These are phyloP conservation scores for Ciona savignyi DNA, from an alignment of 23 tunicate species.

Conservation along the genomic window DNA sequence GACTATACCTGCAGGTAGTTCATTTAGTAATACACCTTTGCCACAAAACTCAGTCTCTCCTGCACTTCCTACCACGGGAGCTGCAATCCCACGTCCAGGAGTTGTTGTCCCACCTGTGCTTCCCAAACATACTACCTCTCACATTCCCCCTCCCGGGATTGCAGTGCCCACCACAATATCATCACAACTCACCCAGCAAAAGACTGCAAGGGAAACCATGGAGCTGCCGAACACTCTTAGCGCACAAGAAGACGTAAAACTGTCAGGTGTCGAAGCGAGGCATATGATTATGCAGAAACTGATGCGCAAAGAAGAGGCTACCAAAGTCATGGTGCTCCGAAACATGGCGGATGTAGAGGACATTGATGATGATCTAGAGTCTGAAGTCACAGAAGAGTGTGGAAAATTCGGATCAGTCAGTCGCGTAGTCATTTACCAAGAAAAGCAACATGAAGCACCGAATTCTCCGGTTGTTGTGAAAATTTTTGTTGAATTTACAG, in stretches of 20 bases:
- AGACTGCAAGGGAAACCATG: slow-evolving; percentile 31
- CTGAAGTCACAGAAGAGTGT: slow-evolving; percentile 90
- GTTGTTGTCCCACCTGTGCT: background rate
- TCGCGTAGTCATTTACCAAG: slow-evolving; percentile 83
- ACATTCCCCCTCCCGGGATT: slow-evolving; percentile 51
- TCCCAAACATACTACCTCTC: background rate
- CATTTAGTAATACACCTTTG: slow-evolving; percentile 38
- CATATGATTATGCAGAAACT: slow-evolving; percentile 78
- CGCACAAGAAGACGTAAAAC: slow-evolving; percentile 62
- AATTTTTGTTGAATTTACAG: slow-evolving; percentile 65
- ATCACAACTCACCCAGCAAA: slow-evolving; percentile 8
- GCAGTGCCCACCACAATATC: slow-evolving; percentile 39
- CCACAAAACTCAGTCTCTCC: slow-evolving; percentile 22
- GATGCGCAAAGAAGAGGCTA: slow-evolving; percentile 42
- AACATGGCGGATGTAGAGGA: slow-evolving; percentile 79
- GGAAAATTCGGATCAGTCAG: slow-evolving; percentile 70
- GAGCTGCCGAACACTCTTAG: slow-evolving; percentile 68
- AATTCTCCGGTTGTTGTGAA: slow-evolving; percentile 64
- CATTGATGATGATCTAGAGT: slow-evolving; percentile 69
- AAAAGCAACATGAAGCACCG: slow-evolving; percentile 62
- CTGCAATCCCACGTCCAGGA: slow-evolving; percentile 17
- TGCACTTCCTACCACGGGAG: background rate
- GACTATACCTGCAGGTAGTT: slow-evolving; percentile 66
- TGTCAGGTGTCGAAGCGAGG: slow-evolving; percentile 53
- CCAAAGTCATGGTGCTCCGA: slow-evolving; percentile 48